These are phyloP conservation scores for Acipenser transmontanus DNA, from an alignment of 2,797 vertebrate species.

Conservation along the genomic window DNA sequence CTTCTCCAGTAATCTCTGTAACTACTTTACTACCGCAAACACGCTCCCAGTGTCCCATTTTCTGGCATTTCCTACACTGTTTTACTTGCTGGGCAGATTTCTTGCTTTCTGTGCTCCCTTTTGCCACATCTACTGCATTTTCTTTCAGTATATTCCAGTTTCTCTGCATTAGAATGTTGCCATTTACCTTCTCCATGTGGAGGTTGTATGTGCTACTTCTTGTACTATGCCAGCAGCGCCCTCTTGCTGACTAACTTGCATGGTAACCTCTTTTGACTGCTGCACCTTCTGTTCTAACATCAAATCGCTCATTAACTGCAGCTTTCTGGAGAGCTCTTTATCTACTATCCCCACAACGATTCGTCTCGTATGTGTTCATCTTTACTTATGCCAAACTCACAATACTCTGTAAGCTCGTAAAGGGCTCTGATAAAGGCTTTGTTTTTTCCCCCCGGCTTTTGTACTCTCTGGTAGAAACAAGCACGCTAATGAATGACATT, in stretches of 20 bases:
- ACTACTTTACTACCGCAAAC: too few relatives aligned
- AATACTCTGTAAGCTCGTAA: too few relatives aligned
- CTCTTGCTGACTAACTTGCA: conserved; percentile 16
- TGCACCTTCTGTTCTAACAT: conserved; percentile 9
- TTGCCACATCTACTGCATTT: conserved; percentile 16
- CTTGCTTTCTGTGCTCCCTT: not conserved
- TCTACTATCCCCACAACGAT: conserved; percentile 17
- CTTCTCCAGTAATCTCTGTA: too few relatives aligned
- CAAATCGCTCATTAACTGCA: conserved; percentile 17
- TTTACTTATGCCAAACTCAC: not conserved
- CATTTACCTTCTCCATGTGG: not conserved
- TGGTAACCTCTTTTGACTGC: conserved; percentile 16
- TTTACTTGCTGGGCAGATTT: conserved; percentile 15
- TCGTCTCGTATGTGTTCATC: conserved; percentile 16
- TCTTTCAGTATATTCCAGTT: not conserved
- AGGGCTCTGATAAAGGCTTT: too few relatives aligned
- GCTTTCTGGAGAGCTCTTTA: conserved; percentile 17
- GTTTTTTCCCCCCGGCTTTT: too few relatives aligned
- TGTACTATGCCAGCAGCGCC: conserved; percentile 4
- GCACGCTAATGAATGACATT: conserved; percentile 2
- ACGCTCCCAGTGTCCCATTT: too few relatives aligned
- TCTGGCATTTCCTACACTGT: conserved; percentile 6
- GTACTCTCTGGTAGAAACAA: too few relatives aligned
- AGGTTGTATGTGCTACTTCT: conserved; percentile 5
- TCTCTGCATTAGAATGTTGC: conserved; percentile 1